phyloP scores from a whole-genome alignment of 1,140 invertebrate species.

The Drosophila repletoides region DNA sequence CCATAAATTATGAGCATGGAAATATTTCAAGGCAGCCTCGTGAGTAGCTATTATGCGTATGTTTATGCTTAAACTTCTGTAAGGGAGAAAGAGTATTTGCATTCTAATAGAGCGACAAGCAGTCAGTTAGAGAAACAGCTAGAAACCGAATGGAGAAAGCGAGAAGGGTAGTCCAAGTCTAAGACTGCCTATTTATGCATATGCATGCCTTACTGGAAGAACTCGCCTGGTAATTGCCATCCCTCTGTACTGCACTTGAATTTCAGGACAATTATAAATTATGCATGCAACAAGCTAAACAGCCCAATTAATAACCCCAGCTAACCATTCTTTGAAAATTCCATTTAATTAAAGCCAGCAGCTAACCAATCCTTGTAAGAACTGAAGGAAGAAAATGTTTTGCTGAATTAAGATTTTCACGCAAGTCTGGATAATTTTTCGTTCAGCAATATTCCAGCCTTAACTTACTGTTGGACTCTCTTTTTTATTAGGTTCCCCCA shows the following conservation, averaged over 20 bases:
- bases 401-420: too few relatives aligned
- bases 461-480: too few relatives aligned
- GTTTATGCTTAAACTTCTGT: conserved; percentile 9
- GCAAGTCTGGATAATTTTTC: too few relatives aligned
- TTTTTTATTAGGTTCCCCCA: too few relatives aligned
- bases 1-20: conserved; percentile 70
- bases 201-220: conserved; percentile 44
- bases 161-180: not conserved
- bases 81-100: conserved; percentile 11
- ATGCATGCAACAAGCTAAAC: conserved; percentile 5
- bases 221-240: conserved; percentile 17
- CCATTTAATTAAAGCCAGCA: not conserved
- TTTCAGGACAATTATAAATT: conserved; percentile 35
- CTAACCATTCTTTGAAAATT: not conserved
- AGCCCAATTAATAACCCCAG: not conserved
- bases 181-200: conserved; percentile 55
- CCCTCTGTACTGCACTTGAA: conserved; percentile 45
- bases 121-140: not conserved
- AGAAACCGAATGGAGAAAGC: not conserved
- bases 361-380: too few relatives aligned
- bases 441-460: too few relatives aligned
- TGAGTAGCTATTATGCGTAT: conserved; percentile 66
- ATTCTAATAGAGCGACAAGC: not conserved
- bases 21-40: conserved; percentile 63
- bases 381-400: too few relatives aligned